Evolutionary conservation across 2,797 vertebrate genomes (phyloP).

Genomic region (Poeciliopsis presidionis): DNA sequence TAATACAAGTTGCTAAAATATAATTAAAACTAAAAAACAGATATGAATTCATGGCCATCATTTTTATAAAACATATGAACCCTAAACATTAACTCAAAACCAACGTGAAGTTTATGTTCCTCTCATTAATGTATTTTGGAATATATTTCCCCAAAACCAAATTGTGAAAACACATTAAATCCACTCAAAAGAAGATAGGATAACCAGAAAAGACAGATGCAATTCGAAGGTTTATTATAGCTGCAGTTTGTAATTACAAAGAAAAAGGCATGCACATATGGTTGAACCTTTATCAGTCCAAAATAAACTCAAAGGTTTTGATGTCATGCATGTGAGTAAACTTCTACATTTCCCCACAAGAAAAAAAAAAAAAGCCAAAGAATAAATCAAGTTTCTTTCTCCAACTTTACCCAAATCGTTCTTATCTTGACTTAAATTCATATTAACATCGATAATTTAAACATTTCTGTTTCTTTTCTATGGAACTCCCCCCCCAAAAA

Average conservation of each 20-base stretch:
- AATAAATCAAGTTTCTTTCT: constrained; percentile 33
- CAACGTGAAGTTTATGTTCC: not conserved
- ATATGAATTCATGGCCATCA: not conserved
- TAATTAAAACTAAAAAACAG: not conserved
- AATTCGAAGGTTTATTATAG: constrained; percentile 65
- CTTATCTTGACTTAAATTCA: constrained; percentile 29
- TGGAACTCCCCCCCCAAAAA: constrained; percentile 28
- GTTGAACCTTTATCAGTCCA: constrained; percentile 45
- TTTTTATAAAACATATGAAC: not conserved
- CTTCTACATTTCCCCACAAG: constrained; percentile 34
- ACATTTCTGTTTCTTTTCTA: constrained; percentile 33
- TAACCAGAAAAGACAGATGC: not conserved
- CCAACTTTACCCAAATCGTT: constrained; percentile 19
- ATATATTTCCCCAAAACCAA: not conserved
- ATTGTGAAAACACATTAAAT: not conserved
- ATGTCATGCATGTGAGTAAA: constrained; percentile 59
- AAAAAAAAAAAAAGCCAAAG: constrained; percentile 18
- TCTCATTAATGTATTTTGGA: not conserved
- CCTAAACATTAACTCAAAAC: not conserved
- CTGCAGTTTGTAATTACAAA: constrained; percentile 69
- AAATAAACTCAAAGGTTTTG: constrained; percentile 49
- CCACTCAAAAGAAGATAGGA: not conserved
- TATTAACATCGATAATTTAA: constrained; percentile 50
- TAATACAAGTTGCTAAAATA: not conserved
- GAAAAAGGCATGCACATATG: constrained; percentile 62